These are phyloP conservation scores for Callopanchax toddi DNA, from an alignment of 2,113 vertebrate species.

Conservation along the genomic window DNA sequence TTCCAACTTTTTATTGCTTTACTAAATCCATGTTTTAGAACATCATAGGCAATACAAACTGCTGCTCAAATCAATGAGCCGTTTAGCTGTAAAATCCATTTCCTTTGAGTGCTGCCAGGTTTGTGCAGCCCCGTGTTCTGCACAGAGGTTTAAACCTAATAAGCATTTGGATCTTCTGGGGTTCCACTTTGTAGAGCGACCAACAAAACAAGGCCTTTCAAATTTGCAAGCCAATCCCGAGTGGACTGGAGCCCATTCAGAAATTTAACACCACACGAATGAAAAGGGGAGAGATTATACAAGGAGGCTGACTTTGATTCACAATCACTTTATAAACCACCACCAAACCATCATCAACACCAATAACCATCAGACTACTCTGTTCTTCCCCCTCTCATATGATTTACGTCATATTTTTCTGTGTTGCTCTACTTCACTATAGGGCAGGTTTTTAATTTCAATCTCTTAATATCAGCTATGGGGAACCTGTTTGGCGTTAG, in stretches of 20 bases:
- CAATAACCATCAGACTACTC: constrained; percentile 6
- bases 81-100: background rate
- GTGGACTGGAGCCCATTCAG: constrained; percentile 35
- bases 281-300: constrained; percentile 46
- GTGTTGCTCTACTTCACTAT: constrained; percentile 16
- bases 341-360: too few species aligned
- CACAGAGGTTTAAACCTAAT: too few species aligned
- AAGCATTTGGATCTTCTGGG: background rate
- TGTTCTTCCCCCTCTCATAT: background rate
- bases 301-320: constrained; percentile 22
- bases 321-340: constrained; percentile 18
- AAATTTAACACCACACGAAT: constrained; percentile 59
- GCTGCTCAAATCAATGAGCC: background rate
- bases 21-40: background rate
- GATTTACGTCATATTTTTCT: constrained; percentile 6
- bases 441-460: constrained; percentile 30
- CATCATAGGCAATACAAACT: background rate
- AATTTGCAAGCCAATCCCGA: constrained; percentile 16
- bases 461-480: constrained; percentile 33
- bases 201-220: constrained; percentile 51
- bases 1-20: background rate
- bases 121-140: constrained; percentile 8
- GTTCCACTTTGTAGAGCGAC: constrained; percentile 19
- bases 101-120: background rate
- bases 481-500: constrained; percentile 43